phyloP scores from a whole-genome alignment of 1,140 invertebrate species.

The Drosophila elegans region DNA sequence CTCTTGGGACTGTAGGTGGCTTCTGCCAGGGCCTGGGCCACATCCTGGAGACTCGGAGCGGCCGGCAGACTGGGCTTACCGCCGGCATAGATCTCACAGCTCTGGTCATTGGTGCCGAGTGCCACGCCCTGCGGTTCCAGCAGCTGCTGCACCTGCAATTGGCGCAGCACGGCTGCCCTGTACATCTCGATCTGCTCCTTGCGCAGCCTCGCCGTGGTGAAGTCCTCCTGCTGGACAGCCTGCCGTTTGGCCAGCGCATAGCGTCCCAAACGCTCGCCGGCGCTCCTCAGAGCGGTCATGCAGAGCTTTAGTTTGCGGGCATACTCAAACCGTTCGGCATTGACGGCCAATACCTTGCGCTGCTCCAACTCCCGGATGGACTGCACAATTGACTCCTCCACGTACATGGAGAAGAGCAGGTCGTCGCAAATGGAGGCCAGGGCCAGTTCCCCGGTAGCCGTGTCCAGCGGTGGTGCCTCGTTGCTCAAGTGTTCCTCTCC shows the following conservation, averaged over 20 bases:
- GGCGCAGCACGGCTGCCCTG: conserved; percentile 89
- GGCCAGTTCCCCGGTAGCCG: conserved; percentile 75
- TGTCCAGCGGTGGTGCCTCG: conserved; percentile 60
- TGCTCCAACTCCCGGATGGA: conserved; percentile 94
- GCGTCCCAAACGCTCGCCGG: conserved; percentile 95
- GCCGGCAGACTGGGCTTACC: conserved; percentile 76
- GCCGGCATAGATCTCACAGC: conserved; percentile 77
- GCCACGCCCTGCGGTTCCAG: conserved; percentile 91
- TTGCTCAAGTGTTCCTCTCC: conserved; percentile 49
- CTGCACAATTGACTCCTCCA: conserved; percentile 95
- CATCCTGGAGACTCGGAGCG: conserved; percentile 82
- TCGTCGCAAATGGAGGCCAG: conserved; percentile 95
- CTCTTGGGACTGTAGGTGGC: conserved; percentile 65
- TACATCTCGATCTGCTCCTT: conserved; percentile 94
- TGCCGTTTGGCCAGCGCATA: conserved; percentile 96
- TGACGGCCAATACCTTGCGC: conserved; percentile 93
- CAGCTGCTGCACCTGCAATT: conserved; percentile 90
- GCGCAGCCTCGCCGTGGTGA: conserved; percentile 94
- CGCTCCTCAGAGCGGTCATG: conserved; percentile 92
- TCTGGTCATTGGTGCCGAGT: conserved; percentile 74
- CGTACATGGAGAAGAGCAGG: conserved; percentile 98
- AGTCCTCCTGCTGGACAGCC: conserved; percentile 95
- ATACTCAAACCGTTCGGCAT: conserved; percentile 91
- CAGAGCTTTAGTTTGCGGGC: conserved; percentile 95
- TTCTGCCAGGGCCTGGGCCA: conserved; percentile 77